Base-by-base conservation (phyloP, 2,113 vertebrate genomes). In the Scophthalmus maximus region DNA sequence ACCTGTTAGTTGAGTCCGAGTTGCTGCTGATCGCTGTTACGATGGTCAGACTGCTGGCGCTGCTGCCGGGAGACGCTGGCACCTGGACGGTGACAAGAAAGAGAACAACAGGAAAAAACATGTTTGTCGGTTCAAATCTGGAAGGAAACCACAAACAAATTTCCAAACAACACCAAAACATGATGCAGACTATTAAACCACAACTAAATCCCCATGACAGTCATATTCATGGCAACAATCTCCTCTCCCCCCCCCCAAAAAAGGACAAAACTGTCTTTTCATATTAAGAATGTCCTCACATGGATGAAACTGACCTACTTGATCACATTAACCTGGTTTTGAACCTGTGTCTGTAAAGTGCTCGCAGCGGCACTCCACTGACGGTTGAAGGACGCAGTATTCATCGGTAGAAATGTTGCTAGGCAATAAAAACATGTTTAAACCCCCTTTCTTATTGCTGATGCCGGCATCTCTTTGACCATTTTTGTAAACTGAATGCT, bases 1-100 rank as follows among this genome's bases (percentile, higher is more conserved):
- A 98, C 98, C 97, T 97, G 88, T 94, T 88, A 0, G 93, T 95
- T 0, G 92, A 94, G 69, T 94, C 94, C 0, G 96, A 96, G 80
- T 94, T 91, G 84, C 92, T 96, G 76, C 94, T 96, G 84, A 96
- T 92, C 12, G 94, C 94, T 2, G 97, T 97, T 46, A 97, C 95
- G 9, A 96, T 94, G 47, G 97, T 99, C 60, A 98, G 92, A 74
- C 96, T 97, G 83, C 95, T 96, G 62, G 94, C 94, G 11, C 94
- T 95, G 79, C 95, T 96, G 57, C 95, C 95, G 0, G 97, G 95
- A 53, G 97, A 98, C 0, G 94, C 93, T 3, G 95, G 81, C 0
- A 98, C 95, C 97, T 99, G 60, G 47, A 60, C 63, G 64, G 34
- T 36, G 0, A 59, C 22, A 17, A 57, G 15, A 55, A 8, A 8